Evolutionary conservation across 2,113 vertebrate species (phyloP).

Genomic region (Puntigrus tetrazona): DNA sequence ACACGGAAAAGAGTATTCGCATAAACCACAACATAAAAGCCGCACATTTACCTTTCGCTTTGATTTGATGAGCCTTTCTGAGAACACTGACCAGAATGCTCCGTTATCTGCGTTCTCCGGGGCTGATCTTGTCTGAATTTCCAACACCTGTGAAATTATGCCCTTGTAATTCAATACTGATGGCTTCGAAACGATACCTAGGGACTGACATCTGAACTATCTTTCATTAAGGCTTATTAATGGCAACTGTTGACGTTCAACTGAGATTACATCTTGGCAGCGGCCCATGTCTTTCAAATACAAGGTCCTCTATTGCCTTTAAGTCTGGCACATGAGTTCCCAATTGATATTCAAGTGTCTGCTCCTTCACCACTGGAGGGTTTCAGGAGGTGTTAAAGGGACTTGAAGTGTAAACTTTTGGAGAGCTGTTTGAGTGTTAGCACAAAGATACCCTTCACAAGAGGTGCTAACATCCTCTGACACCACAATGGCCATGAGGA

Average conservation of each 20-base stretch:
- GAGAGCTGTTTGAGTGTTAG: slow-evolving; percentile 11
- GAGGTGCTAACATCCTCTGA: slow-evolving; percentile 39
- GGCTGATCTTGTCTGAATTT: slow-evolving; percentile 37
- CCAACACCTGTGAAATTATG: slow-evolving; percentile 26
- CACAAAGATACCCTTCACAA: background rate
- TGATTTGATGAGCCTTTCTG: background rate
- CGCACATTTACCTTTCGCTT: background rate
- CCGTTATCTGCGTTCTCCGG: slow-evolving; percentile 10
- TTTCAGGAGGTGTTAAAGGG: slow-evolving; percentile 24
- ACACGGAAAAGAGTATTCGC: background rate
- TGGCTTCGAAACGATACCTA: slow-evolving; percentile 33
- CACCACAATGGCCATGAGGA: slow-evolving; percentile 18
- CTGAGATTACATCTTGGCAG: slow-evolving; percentile 49
- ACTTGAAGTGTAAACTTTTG: slow-evolving; percentile 23
- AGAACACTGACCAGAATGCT: background rate
- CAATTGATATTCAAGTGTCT: slow-evolving; percentile 38
- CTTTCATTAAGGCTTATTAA: slow-evolving; percentile 43
- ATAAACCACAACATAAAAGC: slow-evolving; percentile 25
- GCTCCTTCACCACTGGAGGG: slow-evolving; percentile 25
- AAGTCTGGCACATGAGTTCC: slow-evolving; percentile 49
- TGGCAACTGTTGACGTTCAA: slow-evolving; percentile 41
- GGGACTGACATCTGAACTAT: slow-evolving; percentile 33
- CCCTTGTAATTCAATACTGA: slow-evolving; percentile 38
- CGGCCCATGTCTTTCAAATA: slow-evolving; percentile 38
- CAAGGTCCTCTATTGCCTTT: slow-evolving; percentile 47